These are phyloP conservation scores for Hippocampus comes DNA, from an alignment of 2,113 vertebrate species.

Conservation along the genomic window DNA sequence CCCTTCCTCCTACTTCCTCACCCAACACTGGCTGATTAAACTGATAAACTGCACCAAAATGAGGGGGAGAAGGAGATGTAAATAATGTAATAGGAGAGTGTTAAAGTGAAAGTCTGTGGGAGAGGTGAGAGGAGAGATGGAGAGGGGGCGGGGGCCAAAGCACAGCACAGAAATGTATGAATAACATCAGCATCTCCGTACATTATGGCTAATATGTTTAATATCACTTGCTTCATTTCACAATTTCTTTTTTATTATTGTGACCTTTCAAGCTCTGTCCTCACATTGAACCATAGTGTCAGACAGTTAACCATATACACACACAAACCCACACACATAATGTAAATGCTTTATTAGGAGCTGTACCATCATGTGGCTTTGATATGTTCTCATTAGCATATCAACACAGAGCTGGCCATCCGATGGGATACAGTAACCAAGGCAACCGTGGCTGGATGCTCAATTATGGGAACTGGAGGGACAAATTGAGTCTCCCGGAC, in stretches of 20 bases:
- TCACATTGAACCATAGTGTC: slow-evolving; percentile 7
- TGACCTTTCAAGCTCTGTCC: slow-evolving; percentile 53
- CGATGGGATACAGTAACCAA: slow-evolving; percentile 59
- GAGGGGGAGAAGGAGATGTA: slow-evolving; percentile 31
- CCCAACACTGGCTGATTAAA: slow-evolving; percentile 52
- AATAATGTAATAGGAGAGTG: slow-evolving; percentile 47
- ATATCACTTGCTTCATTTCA: slow-evolving; percentile 44
- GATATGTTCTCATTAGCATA: slow-evolving; percentile 64
- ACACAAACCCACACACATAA: neutral
- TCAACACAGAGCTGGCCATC: slow-evolving; percentile 60
- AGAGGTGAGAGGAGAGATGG: slow-evolving; percentile 15
- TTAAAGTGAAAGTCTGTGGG: slow-evolving; percentile 20
- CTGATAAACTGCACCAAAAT: slow-evolving; percentile 52
- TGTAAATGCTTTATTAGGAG: slow-evolving; percentile 8
- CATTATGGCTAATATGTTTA: slow-evolving; percentile 46
- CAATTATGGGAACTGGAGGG: slow-evolving; percentile 42
- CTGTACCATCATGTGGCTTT: slow-evolving; percentile 32
- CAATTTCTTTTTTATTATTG: slow-evolving; percentile 45
- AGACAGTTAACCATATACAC: slow-evolving; percentile 26
- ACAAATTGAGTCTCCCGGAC: slow-evolving; percentile 20
- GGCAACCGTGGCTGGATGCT: slow-evolving; percentile 56
- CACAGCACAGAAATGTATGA: slow-evolving; percentile 31
- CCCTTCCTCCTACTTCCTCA: slow-evolving; percentile 1
- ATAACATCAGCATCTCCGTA: slow-evolving; percentile 27
- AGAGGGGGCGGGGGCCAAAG: neutral